Evolutionary conservation across 2,888 invertebrate genomes (phyloP), one percentile per base, ranked within the genome.

Genomic region (Drosophila villosipedis): DNA sequence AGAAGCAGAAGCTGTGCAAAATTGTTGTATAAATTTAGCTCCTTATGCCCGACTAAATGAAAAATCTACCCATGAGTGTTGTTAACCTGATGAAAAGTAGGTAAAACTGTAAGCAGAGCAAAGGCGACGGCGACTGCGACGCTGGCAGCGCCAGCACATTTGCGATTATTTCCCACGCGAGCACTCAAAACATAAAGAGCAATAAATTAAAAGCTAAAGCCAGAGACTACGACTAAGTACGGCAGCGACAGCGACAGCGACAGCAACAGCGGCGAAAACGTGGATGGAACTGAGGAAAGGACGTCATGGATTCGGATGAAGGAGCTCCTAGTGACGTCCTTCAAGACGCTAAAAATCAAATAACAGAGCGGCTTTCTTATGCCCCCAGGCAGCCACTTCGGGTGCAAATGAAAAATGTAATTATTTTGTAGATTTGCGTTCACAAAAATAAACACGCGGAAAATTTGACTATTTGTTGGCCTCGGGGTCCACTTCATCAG

Each of bases 321-420:
- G 59, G 62, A 52, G 68, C 68, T 41, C 41, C 52, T 16, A 22
- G 58, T 28, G n/a, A 39, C 73, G 82, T 79, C 73, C 78, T 79
- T 73, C 66, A 82, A 79, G 83, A 82, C 43, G 79, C 64, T 72
- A 37, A 68, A 76, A 80, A 76, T 82, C 80, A 82, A 82, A 83
- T 75, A 75, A 72, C 70, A 65, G 28, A 59, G 66, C 68, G 53
- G 47, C 74, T 64, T 61, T 37, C 47, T 57, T 33, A 37, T 33
- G 53, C 73, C 69, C 58, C 58, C 35, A 58, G 77, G 90, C 79
- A 82, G 70, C 78, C 85, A 88, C 85, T 89, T 84, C 79, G 90
- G 89, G 89, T 91, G 91, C 84, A 90, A 90, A 90, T 88, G 89
- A 84, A 85, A 90, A 91, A 88, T 91, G 89, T 88, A 91, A 91